Percentiles rank a stretch among this genome's conserved stretches.
phyloP scores from a whole-genome alignment of 2,113 vertebrate genomes.

The Dromiciops gliroides region DNA sequence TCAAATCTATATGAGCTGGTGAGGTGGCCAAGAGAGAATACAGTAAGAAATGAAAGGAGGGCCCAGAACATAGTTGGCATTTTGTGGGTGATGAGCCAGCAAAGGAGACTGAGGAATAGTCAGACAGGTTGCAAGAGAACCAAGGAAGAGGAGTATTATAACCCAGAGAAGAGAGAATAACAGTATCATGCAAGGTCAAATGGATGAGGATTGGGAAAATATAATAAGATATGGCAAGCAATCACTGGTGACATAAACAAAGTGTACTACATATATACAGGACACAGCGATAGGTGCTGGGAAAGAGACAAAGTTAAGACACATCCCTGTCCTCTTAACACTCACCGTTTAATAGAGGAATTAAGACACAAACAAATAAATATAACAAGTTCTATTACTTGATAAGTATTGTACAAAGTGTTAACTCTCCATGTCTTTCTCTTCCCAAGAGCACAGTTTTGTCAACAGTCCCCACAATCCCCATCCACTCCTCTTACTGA shows the following conservation, averaged over 20 bases:
- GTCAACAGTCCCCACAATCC: background rate
- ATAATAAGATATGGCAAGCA: background rate
- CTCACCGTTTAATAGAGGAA: background rate
- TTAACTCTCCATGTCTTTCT: background rate
- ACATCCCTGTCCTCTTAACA: background rate
- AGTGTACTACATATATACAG: background rate
- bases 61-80: background rate
- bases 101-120: background rate
- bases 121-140: background rate
- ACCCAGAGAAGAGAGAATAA: background rate
- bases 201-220: background rate
- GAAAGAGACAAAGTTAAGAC: background rate
- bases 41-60: background rate
- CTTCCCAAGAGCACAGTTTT: background rate
- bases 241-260: background rate
- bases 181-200: background rate
- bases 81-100: background rate
- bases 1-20: background rate
- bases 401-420: background rate
- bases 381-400: background rate
- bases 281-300: background rate
- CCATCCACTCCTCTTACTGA: background rate
- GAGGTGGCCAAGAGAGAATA: background rate
- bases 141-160: background rate
- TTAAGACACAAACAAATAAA: background rate